Conservation (phyloP, 2,113 vertebrate genomes). For the Muntiacus muntjak region DNA sequence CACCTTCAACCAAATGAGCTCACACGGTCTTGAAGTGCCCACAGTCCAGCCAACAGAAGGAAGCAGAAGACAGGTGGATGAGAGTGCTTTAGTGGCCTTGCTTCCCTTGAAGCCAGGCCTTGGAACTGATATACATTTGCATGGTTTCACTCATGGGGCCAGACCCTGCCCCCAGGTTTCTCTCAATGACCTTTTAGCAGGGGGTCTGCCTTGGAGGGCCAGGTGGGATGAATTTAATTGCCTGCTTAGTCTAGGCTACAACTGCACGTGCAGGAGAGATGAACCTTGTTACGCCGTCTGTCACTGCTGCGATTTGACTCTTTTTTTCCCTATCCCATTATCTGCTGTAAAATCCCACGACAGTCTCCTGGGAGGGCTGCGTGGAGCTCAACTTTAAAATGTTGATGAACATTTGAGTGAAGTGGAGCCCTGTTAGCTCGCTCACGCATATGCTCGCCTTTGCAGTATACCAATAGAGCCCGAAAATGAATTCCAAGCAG, state of each 20-base stretch:
- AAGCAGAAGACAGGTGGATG: background rate
- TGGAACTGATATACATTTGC: fast-evolving
- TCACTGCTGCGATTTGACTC: background rate
- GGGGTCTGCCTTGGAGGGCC: background rate
- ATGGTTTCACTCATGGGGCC: background rate
- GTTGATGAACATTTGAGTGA: conserved; percentile 47
- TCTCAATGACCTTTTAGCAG: background rate
- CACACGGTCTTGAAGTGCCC: background rate
- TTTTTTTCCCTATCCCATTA: conserved; percentile 45
- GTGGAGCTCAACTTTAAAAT: conserved; percentile 50
- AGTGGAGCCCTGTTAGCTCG: background rate
- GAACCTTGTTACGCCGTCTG: conserved; percentile 4
- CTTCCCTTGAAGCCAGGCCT: background rate
- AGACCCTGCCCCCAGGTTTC: background rate
- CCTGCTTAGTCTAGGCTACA: background rate
- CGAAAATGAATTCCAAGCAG: conserved; percentile 46
- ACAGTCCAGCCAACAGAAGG: background rate
- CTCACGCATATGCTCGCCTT: conserved; percentile 30
- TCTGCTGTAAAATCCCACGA: conserved; percentile 40
- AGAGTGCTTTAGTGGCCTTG: background rate
- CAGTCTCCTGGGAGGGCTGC: conserved; percentile 20
- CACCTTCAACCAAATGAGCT: background rate
- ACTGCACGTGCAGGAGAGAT: background rate
- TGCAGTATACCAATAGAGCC: background rate
- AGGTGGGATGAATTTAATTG: conserved; percentile 31